Evolutionary conservation across 2,888 invertebrate species (phyloP).

Genomic region (Nomada fucata): DNA sequence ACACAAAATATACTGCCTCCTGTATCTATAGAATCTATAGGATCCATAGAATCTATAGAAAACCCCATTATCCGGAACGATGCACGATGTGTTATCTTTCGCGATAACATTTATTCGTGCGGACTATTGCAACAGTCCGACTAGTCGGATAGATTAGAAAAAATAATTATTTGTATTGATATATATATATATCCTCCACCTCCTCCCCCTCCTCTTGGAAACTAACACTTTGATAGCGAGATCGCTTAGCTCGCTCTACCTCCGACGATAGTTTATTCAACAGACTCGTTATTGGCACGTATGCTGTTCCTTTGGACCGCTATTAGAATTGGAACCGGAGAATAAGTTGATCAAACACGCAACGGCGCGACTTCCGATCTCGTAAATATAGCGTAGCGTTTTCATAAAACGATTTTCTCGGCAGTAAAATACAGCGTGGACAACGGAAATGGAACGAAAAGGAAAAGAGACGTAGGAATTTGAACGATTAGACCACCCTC

Average conservation of each 20-base stretch:
- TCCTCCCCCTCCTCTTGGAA: conserved; percentile 36
- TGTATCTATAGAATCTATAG: conserved; percentile 42
- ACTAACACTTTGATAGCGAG: conserved; percentile 53
- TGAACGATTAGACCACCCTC: too few species aligned
- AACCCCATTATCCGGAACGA: conserved; percentile 39
- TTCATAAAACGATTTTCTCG: background rate
- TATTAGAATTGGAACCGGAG: conserved; percentile 64
- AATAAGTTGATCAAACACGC: background rate
- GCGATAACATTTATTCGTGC: conserved; percentile 25
- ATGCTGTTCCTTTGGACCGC: conserved; percentile 80
- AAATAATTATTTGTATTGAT: conserved; percentile 60
- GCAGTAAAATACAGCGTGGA: too few species aligned
- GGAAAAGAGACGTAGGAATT: too few species aligned
- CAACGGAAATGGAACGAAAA: too few species aligned
- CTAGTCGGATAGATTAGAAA: conserved; percentile 66
- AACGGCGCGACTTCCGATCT: background rate
- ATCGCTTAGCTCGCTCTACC: conserved; percentile 30
- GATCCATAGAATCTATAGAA: conserved; percentile 20
- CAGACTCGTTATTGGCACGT: conserved; percentile 81
- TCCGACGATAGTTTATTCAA: conserved; percentile 53
- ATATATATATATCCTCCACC: conserved; percentile 36
- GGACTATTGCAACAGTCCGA: conserved; percentile 42
- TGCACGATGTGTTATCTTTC: conserved; percentile 37
- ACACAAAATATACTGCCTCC: conserved; percentile 71
- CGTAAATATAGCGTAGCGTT: too few species aligned